These are phyloP conservation scores for Xenopus tropicalis DNA, from an alignment of 2,113 vertebrate species.

Conservation along the genomic window DNA sequence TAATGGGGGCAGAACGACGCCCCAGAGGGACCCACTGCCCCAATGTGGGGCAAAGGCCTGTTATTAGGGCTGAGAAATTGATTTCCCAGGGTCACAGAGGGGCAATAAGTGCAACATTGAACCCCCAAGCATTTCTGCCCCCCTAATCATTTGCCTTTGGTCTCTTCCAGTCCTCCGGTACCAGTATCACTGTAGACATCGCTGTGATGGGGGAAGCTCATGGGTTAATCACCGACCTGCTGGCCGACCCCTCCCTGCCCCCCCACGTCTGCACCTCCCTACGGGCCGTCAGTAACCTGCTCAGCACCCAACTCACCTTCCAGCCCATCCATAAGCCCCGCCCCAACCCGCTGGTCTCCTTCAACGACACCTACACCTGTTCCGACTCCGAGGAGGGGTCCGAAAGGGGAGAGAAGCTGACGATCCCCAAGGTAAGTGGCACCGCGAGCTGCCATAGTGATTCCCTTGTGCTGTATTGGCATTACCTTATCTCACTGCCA, in stretches of 20 bases:
- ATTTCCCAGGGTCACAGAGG: too few relatives aligned
- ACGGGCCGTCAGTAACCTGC: constrained; percentile 91
- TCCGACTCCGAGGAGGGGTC: constrained; percentile 88
- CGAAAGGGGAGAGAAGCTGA: constrained; percentile 84
- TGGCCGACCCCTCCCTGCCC: constrained; percentile 89
- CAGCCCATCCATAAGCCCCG: constrained; percentile 86
- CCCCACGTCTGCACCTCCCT: constrained; percentile 88
- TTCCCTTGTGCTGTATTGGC: too few relatives aligned
- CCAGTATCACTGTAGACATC: constrained; percentile 92
- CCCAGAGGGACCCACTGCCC: too few relatives aligned
- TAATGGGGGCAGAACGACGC: too few relatives aligned
- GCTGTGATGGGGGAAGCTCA: constrained; percentile 98
- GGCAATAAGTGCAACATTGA: too few relatives aligned
- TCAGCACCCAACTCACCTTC: constrained; percentile 91
- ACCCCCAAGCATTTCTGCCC: too few relatives aligned
- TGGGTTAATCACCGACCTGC: constrained; percentile 90
- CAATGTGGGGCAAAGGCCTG: too few relatives aligned
- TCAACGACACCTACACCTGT: constrained; percentile 80
- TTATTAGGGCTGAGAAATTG: too few relatives aligned
- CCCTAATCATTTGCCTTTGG: too few relatives aligned
- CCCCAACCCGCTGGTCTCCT: constrained; percentile 70
- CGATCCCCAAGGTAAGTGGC: constrained; percentile 86
- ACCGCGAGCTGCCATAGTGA: too few relatives aligned
- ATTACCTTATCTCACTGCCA: too few relatives aligned
- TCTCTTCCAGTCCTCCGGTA: constrained; percentile 94